Evolutionary conservation across 2,797 vertebrate genomes (phyloP).

Genomic region (Diplodus sargus): DNA sequence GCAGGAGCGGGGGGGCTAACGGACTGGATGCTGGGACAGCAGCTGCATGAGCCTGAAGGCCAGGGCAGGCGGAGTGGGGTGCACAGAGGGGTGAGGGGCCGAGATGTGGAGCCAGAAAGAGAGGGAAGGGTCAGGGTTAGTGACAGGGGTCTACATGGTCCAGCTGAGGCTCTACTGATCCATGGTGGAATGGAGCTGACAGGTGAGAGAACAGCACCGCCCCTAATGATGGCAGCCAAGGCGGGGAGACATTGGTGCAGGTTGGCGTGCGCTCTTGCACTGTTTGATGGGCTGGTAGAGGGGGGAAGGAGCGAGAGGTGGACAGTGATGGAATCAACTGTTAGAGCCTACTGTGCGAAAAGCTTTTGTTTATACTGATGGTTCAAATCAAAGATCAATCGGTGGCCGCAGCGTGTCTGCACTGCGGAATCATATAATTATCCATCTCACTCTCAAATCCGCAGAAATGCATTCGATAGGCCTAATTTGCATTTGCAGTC

Average conservation of each 20-base stretch:
- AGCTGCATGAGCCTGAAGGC: conserved; percentile 69
- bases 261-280: conserved; percentile 36
- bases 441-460: neutral
- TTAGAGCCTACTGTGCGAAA: conserved; percentile 58
- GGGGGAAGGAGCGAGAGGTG: conserved; percentile 31
- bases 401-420: conserved; percentile 20
- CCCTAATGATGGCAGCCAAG: conserved; percentile 80
- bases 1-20: conserved; percentile 39
- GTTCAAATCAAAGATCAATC: conserved; percentile 55
- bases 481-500: conserved; percentile 4
- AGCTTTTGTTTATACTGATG: conserved; percentile 58
- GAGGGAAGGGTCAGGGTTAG: conserved; percentile 67
- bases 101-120: conserved; percentile 58
- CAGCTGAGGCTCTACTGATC: conserved; percentile 82
- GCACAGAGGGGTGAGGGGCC: conserved; percentile 44
- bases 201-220: conserved; percentile 82
- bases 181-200: conserved; percentile 82
- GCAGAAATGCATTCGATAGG: conserved; percentile 4
- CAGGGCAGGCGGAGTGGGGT: conserved; percentile 26
- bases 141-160: conserved; percentile 76
- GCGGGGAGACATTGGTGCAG: conserved; percentile 52
- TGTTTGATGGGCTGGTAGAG: conserved; percentile 53
- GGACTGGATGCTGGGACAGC: conserved; percentile 60
- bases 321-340: conserved; percentile 62
- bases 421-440: conserved; percentile 22